Base-by-base conservation (phyloP, 2,888 invertebrate genomes). In the Drosophila formosana region DNA sequence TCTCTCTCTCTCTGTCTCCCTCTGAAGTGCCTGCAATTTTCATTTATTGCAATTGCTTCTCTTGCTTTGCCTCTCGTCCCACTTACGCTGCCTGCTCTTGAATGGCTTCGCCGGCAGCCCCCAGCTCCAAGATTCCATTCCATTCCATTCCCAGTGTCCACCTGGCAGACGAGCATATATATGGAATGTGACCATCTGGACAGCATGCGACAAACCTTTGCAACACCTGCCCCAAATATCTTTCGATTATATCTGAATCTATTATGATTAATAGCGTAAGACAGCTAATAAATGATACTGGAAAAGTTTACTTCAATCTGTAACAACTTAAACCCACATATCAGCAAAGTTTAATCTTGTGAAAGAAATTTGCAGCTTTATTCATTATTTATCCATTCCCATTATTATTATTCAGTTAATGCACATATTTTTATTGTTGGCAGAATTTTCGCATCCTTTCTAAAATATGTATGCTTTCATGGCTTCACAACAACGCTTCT, bases 1-100 rank as follows among this genome's bases (percentile, higher is more conserved):
- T 58, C 60, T 41, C 53, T 55, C 23, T 32, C 30, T 58, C 60
- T 41, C 53, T 55, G n/a, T 32, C 30, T 58, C 60, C 37, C 53
- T 55, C 23, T 32, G 23, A 41, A 55, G 66, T 68, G 65, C 18
- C 64, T 72, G 83, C 69, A 78, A 66, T 80, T 80, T 75, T 69
- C 69, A 83, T 83, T 80, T 78, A 78, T 70, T 80, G 80, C 63
- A 66, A 72, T 67, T 57, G 49, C 47, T 50, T 45, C 58, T 53
- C 45, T 49, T 46, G 52, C 66, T 62, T 49, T 51, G 30, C 52
- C 4, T 45, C n/a, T 45, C 65, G 66, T 55, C 64, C 78, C 66
- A 72, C 78, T 64, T 66, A 69, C 32, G 50, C 53, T 23, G 53
- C 66, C 49, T 63, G 66, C 83, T 72, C 72, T 82, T 82, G 86